phyloP scores from a whole-genome alignment of 2,888 invertebrate genomes.

The Augochlorella aurata region DNA sequence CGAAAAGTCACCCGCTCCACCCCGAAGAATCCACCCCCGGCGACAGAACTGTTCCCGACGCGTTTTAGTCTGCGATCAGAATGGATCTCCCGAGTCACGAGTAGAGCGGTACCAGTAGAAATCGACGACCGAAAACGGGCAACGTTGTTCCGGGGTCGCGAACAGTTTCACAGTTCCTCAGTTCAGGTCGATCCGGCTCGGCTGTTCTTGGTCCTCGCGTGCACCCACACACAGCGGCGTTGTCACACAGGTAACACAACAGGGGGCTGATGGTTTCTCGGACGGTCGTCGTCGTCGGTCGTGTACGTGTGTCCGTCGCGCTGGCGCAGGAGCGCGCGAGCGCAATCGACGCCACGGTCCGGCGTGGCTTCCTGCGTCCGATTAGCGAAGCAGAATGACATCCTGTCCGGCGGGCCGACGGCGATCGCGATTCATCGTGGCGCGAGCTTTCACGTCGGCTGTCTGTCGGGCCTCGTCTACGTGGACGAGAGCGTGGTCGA shows the following conservation, averaged over 20 bases:
- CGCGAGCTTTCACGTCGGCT: conserved; percentile 66
- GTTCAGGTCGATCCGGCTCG: no score
- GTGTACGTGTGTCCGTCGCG: conserved; percentile 31
- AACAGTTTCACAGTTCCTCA: neutral
- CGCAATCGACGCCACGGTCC: conserved; percentile 54
- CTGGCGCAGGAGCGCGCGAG: conserved; percentile 53
- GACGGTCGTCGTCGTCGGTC: neutral
- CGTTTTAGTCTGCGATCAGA: no score
- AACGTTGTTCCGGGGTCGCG: neutral
- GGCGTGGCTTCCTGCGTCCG: conserved; percentile 48
- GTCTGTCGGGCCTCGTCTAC: conserved; percentile 39
- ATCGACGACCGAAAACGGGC: neutral
- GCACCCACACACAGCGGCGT: neutral
- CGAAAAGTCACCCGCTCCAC: neutral
- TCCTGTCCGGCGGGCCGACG: conserved; percentile 50
- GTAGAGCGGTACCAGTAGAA: no score
- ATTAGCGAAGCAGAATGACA: conserved; percentile 56
- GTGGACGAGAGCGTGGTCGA: conserved; percentile 60
- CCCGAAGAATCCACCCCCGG: neutral
- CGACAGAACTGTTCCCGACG: no score
- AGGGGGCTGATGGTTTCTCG: neutral
- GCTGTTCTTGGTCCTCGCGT: neutral
- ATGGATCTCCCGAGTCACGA: no score
- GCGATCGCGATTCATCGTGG: conserved; percentile 61
- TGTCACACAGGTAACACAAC: no score